Percentiles rank a stretch among this genome's conserved stretches.
Conservation (phyloP, 1,140 invertebrate genomes). For the Campoletis sonorensis region DNA sequence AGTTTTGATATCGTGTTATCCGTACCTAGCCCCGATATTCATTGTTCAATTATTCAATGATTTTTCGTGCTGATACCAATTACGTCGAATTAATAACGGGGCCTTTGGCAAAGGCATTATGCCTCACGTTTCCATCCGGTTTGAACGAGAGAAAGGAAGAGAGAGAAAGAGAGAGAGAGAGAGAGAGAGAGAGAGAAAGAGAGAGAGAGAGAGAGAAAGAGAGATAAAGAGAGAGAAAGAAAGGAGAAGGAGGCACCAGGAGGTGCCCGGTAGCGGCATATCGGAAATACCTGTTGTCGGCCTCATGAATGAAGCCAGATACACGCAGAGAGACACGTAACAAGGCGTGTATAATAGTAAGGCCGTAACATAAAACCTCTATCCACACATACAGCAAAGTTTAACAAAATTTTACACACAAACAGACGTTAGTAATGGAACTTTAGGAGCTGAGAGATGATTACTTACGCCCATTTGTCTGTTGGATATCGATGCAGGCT, state of each 20-base stretch:
- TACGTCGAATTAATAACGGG: constrained; percentile 41
- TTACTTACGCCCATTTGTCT: not conserved
- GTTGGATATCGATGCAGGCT: not conserved
- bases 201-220: not conserved
- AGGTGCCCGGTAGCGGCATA: constrained; percentile 48
- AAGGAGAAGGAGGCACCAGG: constrained; percentile 32
- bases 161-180: constrained; percentile 1
- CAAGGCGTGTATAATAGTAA: constrained; percentile 44
- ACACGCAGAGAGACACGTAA: constrained; percentile 33
- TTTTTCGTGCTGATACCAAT: constrained; percentile 42
- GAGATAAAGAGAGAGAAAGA: not conserved
- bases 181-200: not conserved
- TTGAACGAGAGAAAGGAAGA: not conserved
- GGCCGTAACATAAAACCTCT: constrained; percentile 18
- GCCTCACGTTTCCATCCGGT: constrained; percentile 19
- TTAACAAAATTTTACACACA: too few species aligned
- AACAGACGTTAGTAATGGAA: not conserved
- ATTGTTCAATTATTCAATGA: constrained; percentile 43
- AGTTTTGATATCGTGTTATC: not conserved
- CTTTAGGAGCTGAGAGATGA: not conserved
- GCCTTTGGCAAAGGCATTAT: not conserved
- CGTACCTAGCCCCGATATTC: constrained; percentile 18
- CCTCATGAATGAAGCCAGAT: constrained; percentile 61
- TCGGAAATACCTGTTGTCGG: constrained; percentile 70
- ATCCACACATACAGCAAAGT: constrained; percentile 5